A percentile compares a stretch with the other conserved stretches of the same genome.
Evolutionary conservation across 2,113 vertebrate genomes (phyloP).

Genomic region (Catharus fuscescens): DNA sequence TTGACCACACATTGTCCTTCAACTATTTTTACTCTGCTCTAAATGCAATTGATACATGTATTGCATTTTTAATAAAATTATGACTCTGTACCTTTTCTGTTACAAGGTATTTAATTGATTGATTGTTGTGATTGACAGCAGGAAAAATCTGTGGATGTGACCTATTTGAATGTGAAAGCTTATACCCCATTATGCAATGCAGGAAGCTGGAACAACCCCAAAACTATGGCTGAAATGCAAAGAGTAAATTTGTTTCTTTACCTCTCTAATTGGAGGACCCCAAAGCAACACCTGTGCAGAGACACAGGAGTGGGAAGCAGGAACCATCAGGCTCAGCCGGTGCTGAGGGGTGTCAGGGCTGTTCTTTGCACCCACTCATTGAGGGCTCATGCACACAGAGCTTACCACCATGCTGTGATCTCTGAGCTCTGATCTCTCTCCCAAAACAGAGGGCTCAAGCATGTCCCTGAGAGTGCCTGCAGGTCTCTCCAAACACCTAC

Average conservation of each 20-base stretch:
- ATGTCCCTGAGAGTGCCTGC: background rate
- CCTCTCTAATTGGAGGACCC: rapidly evolving
- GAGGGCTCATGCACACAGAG: rapidly evolving
- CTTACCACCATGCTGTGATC: background rate
- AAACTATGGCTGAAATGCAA: background rate
- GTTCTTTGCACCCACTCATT: background rate
- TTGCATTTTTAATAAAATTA: background rate
- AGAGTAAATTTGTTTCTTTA: background rate
- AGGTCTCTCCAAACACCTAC: rapidly evolving
- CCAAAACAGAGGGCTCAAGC: background rate
- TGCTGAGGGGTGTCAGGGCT: too few relatives aligned
- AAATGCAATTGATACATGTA: background rate
- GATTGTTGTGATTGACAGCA: background rate
- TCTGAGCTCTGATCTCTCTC: background rate
- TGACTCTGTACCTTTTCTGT: background rate
- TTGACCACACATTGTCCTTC: background rate
- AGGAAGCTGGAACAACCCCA: background rate
- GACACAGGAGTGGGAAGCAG: background rate
- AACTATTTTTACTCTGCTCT: background rate
- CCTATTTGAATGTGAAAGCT: background rate
- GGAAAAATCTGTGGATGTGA: background rate
- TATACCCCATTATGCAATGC: background rate
- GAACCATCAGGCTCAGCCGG: background rate
- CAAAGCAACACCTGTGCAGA: too few relatives aligned
- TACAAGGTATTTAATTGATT: background rate